Conservation (phyloP, 2,113 vertebrate genomes). For the Anolis sagrei region DNA sequence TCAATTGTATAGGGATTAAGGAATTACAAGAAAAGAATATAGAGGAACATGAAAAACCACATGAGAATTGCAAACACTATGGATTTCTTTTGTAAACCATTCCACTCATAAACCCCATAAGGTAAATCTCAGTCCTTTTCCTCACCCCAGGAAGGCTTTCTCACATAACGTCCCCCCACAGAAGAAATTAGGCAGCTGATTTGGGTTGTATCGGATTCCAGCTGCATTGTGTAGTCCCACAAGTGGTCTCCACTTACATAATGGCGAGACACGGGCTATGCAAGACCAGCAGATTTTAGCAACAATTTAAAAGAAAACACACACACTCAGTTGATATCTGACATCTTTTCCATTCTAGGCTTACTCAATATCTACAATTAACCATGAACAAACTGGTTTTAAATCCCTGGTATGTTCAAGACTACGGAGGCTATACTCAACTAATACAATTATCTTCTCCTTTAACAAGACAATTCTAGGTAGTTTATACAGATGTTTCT, state of each 20-base stretch:
- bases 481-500: neutral
- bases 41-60: fast-evolving
- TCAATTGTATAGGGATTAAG: neutral
- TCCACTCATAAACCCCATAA: neutral
- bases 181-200: constrained; percentile 46
- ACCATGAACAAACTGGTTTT: neutral
- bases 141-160: constrained; percentile 44
- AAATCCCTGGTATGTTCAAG: neutral
- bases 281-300: constrained; percentile 62
- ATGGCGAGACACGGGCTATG: constrained; percentile 33
- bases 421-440: neutral
- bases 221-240: constrained; percentile 32
- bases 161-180: constrained; percentile 68
- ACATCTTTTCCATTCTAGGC: constrained; percentile 28
- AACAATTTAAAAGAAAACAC: constrained; percentile 20
- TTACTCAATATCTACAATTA: neutral
- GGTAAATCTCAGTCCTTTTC: constrained; percentile 43
- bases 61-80: fast-evolving
- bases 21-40: fast-evolving
- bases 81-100: neutral
- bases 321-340: neutral
- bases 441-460: neutral
- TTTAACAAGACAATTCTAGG: neutral
- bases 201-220: constrained; percentile 62
- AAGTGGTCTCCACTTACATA: constrained; percentile 58